Percentiles rank a stretch among this genome's conserved stretches.
Evolutionary conservation across 2,113 vertebrate genomes (phyloP).

Genomic region (Halichoeres trimaculatus): DNA sequence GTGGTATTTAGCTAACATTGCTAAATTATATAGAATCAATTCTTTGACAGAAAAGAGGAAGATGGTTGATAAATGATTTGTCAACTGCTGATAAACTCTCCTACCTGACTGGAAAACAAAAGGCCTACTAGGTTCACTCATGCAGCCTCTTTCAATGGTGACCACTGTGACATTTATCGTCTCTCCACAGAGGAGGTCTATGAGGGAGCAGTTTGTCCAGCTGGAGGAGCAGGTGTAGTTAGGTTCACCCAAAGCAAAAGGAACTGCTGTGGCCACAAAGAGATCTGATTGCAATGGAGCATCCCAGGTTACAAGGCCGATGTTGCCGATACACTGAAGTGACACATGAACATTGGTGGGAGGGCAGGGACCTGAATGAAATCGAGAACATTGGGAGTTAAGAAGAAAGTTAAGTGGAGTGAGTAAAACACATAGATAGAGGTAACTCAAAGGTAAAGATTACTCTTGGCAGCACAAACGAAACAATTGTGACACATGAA

Average conservation of each 20-base stretch:
- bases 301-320: conserved; percentile 74
- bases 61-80: background rate
- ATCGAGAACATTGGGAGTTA: background rate
- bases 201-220: conserved; percentile 69
- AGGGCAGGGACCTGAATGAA: conserved; percentile 76
- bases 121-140: conserved; percentile 70
- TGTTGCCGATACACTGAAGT: conserved; percentile 72
- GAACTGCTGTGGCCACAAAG: conserved; percentile 65
- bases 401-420: background rate
- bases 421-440: too few species aligned
- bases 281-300: conserved; percentile 55
- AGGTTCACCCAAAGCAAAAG: background rate
- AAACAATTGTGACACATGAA: too few species aligned
- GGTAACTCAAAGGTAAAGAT: too few species aligned
- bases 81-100: background rate
- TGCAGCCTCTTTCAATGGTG: conserved; percentile 74
- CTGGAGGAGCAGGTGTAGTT: conserved; percentile 70
- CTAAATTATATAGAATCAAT: too few species aligned
- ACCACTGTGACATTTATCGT: conserved; percentile 62
- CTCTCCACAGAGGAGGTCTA: conserved; percentile 73
- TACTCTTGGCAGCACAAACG: too few species aligned
- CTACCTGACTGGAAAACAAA: conserved; percentile 76
- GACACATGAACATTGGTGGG: conserved; percentile 65
- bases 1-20: too few species aligned
- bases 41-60: too few species aligned